These are phyloP conservation scores for Drosophila burlai DNA, from an alignment of 1,140 invertebrate species.

Conservation along the genomic window DNA sequence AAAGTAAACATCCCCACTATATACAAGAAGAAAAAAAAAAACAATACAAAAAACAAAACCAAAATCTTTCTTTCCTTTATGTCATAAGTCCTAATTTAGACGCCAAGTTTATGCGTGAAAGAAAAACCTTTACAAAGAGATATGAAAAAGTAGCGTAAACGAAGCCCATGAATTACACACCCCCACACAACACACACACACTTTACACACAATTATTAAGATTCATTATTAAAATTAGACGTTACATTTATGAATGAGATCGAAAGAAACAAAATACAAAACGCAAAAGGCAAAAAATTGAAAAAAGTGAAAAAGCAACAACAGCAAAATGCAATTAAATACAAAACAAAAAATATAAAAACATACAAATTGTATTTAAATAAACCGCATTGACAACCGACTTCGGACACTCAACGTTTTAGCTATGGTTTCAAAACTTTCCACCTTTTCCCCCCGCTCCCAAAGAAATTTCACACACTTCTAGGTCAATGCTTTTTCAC, in stretches of 20 bases:
- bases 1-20: slow-evolving; percentile 75
- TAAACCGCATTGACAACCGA: slow-evolving; percentile 39
- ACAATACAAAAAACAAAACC: slow-evolving; percentile 55
- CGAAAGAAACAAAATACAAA: slow-evolving; percentile 67
- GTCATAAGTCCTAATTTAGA: slow-evolving; percentile 77
- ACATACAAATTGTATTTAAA: slow-evolving; percentile 62
- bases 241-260: slow-evolving; percentile 83
- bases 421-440: slow-evolving; percentile 72
- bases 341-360: slow-evolving; percentile 70
- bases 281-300: slow-evolving; percentile 47
- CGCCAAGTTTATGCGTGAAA: slow-evolving; percentile 42
- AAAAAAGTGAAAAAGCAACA: slow-evolving; percentile 58
- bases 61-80: slow-evolving; percentile 78
- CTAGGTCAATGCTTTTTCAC: slow-evolving; percentile 13
- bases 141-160: slow-evolving; percentile 36
- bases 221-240: slow-evolving; percentile 81
- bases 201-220: slow-evolving; percentile 61
- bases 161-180: slow-evolving; percentile 48
- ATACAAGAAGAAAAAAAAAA: slow-evolving; percentile 63
- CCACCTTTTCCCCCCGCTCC: neutral
- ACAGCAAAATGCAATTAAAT: slow-evolving; percentile 83
- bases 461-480: slow-evolving; percentile 12
- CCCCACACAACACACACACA: slow-evolving; percentile 53
- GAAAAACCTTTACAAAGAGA: slow-evolving; percentile 34
- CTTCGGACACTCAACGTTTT: slow-evolving; percentile 46